Evolutionary conservation across 2,888 invertebrate genomes (phyloP), one percentile per base, ranked within the genome.

Genomic region (Eupithecia insigniata): DNA sequence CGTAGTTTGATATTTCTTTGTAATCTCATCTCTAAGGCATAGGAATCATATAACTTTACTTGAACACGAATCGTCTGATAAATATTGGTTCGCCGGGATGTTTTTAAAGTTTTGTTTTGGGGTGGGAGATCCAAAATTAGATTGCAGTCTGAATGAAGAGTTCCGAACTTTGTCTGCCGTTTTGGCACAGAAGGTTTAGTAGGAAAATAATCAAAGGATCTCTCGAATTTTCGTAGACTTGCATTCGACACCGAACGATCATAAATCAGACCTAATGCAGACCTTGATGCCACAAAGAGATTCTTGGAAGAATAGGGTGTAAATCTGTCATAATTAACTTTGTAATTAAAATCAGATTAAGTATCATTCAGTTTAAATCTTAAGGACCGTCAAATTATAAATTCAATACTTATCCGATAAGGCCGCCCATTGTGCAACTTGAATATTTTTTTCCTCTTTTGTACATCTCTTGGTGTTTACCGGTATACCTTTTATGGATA

Each of bases 91-190:
- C 72, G 70, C 62, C 70, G 75, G 79, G 74, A 64, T 78, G 78
- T 79, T 81, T 81, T 79, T 75, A 77, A 82, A 81, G 78, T 77
- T 81, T 79, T 79, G 78, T 78, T 75, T 70, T 68, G 69, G 69
- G 62, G 12, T 66, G 70, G 70, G 74, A 77, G 76, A 81, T 81
- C 78, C 70, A 70, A 80, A 85, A 86, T 83, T 80, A 81, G 82
- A 83, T 86, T 82, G 76, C 75, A 77, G 73, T 79, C 78, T 75
- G 79, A 80, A 78, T 69, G 73, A 80, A 75, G 76, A 78, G 82
- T 76, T 80, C 67, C 70, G 58, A 82, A 85, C 77, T 83, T 82
- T 66, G 67, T 66, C 75, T 70, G 71, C 74, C 66, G 66, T 64
- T 6, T n/a, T 46, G 61, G n/a, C 61, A 32, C 46, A 34, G 69